Conservation (phyloP, 2,113 vertebrate species). For the Phainopepla nitens region DNA sequence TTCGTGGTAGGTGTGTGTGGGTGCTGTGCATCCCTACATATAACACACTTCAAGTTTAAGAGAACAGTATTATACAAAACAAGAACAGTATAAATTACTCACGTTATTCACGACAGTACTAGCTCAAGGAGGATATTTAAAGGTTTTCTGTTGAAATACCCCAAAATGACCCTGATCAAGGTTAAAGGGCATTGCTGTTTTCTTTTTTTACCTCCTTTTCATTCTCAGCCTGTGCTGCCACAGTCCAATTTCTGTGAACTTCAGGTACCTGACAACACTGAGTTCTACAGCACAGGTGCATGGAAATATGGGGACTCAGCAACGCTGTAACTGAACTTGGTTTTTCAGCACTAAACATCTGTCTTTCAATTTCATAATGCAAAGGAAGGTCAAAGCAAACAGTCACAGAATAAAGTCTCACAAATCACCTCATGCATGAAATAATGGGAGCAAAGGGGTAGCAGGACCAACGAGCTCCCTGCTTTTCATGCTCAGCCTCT, state of each 20-base stretch:
- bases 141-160: fast-evolving
- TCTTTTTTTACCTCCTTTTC: not conserved
- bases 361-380: not conserved
- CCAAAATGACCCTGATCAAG: not conserved
- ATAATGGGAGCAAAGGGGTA: not conserved
- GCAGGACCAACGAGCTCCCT: not conserved
- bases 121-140: not conserved
- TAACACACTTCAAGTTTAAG: not conserved
- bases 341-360: not conserved
- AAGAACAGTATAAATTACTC: not conserved
- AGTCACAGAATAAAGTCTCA: not conserved
- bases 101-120: not conserved
- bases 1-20: not conserved
- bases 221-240: not conserved
- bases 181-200: not conserved
- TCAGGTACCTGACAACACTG: not conserved
- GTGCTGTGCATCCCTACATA: not conserved
- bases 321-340: not conserved
- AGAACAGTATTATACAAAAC: not conserved
- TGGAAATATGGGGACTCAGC: fast-evolving
- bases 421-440: not conserved
- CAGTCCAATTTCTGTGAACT: fast-evolving
- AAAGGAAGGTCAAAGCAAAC: not conserved
- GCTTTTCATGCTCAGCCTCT: not conserved
- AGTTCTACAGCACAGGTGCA: not conserved